phyloP scores from a whole-genome alignment of 2,888 invertebrate species.

The Schizotus pectinicornis region DNA sequence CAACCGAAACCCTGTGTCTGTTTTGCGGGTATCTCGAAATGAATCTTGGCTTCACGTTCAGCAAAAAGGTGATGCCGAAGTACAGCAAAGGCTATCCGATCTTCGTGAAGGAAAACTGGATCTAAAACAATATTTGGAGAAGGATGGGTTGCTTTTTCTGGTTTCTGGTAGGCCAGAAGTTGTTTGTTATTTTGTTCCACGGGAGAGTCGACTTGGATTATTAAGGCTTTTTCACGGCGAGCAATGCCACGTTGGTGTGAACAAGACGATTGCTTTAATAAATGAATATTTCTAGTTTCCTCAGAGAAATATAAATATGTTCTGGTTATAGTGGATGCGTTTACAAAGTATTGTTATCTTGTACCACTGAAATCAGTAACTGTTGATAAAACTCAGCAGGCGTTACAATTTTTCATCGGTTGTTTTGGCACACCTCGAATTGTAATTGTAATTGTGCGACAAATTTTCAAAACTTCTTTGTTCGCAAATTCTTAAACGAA shows the following conservation, averaged over 20 bases:
- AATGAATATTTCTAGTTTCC: constrained; percentile 41
- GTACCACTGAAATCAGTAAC: no score
- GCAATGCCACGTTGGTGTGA: constrained; percentile 35
- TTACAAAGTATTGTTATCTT: no score
- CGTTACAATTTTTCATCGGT: constrained; percentile 17
- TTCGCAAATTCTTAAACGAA: constrained; percentile 17
- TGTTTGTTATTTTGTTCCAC: constrained; percentile 33
- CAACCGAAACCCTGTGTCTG: constrained; percentile 23
- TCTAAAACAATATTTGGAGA: no score
- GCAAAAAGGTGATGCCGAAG: constrained; percentile 21
- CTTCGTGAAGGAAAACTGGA: constrained; percentile 35
- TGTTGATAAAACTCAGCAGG: constrained; percentile 22
- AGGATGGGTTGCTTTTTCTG: no score
- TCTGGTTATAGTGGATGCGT: constrained; percentile 29
- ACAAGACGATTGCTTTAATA: constrained; percentile 38
- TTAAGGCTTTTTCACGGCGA: constrained; percentile 42
- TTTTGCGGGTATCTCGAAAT: no score
- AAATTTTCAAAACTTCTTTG: constrained; percentile 23
- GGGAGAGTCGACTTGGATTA: constrained; percentile 35
- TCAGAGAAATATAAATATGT: constrained; percentile 28
- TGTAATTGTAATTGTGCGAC: constrained; percentile 23
- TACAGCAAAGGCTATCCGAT: constrained; percentile 10
- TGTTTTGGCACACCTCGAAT: constrained; percentile 21
- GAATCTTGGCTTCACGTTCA: constrained; percentile 12
- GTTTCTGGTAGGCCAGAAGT: no score